A percentile compares a stretch with the other conserved stretches of the same genome.
phyloP scores from a whole-genome alignment of 2,888 invertebrate genomes.

The Oegoconia quadripuncta region DNA sequence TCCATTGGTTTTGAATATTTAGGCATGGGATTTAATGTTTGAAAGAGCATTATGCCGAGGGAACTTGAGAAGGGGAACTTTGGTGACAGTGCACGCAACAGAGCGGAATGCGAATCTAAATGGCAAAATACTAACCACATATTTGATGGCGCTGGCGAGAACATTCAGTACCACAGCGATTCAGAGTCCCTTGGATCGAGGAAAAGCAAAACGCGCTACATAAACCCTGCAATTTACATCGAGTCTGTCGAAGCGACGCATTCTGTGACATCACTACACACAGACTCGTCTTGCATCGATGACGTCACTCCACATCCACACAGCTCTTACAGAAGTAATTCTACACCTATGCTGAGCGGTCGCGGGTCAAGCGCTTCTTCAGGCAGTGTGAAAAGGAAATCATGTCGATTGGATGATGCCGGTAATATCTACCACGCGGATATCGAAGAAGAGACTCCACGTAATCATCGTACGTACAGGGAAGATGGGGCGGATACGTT shows the following conservation, averaged over 20 bases:
- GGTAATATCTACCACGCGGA: slow-evolving; percentile 23
- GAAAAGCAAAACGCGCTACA: slow-evolving; percentile 71
- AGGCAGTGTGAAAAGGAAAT: slow-evolving; percentile 59
- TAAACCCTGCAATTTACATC: slow-evolving; percentile 81
- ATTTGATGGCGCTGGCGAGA: slow-evolving; percentile 68
- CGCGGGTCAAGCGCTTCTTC: slow-evolving; percentile 54
- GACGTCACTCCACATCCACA: slow-evolving; percentile 70
- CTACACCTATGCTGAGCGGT: slow-evolving; percentile 63
- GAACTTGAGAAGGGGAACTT: slow-evolving; percentile 53
- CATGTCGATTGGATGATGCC: slow-evolving; percentile 44
- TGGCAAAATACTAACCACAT: slow-evolving; percentile 51
- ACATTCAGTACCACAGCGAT: slow-evolving; percentile 63
- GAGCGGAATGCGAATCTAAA: slow-evolving; percentile 33
- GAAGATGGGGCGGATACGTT: slow-evolving; percentile 68
- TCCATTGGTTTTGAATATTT: slow-evolving; percentile 12
- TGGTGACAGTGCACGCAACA: slow-evolving; percentile 59
- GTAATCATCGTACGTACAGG: slow-evolving; percentile 53
- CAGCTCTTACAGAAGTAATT: slow-evolving; percentile 61
- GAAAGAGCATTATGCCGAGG: slow-evolving; percentile 41
- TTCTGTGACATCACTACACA: slow-evolving; percentile 60
- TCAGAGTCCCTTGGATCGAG: slow-evolving; percentile 59
- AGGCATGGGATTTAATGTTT: slow-evolving; percentile 24
- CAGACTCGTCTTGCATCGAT: slow-evolving; percentile 47
- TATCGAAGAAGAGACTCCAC: slow-evolving; percentile 47
- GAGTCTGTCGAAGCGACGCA: slow-evolving; percentile 68